These are phyloP conservation scores for Eciton burchellii DNA, from an alignment of 1,140 invertebrate species.

Conservation along the genomic window DNA sequence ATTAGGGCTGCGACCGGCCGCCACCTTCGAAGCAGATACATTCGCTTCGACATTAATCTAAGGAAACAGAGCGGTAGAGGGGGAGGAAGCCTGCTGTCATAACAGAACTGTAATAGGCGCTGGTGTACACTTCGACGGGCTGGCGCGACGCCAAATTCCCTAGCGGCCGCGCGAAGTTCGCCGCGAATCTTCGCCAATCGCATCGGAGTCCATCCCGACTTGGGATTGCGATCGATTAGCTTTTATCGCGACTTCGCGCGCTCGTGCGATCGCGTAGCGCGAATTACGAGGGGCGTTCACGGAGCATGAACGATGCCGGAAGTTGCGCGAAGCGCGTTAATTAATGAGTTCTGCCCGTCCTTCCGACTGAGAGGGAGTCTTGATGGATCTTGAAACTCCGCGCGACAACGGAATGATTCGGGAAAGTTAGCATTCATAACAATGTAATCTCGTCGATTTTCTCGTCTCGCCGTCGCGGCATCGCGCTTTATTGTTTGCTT, in stretches of 20 bases:
- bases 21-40: conserved; percentile 80
- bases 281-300: neutral
- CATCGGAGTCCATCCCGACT: conserved; percentile 38
- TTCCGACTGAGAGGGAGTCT: neutral
- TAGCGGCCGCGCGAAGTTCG: conserved; percentile 63
- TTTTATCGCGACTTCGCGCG: conserved; percentile 9
- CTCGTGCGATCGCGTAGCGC: neutral
- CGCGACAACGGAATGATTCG: no score
- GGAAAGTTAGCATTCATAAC: neutral
- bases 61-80: no score
- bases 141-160: conserved; percentile 74
- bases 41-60: conserved; percentile 86
- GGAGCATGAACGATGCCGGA: conserved; percentile 29
- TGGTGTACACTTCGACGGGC: conserved; percentile 51
- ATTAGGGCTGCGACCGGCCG: conserved; percentile 81
- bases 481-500: conserved; percentile 19
- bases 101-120: conserved; percentile 86
- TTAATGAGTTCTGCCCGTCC: neutral
- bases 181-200: conserved; percentile 52
- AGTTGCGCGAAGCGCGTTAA: neutral
- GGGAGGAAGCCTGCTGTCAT: conserved; percentile 83
- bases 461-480: neutral
- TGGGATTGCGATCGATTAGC: conserved; percentile 20
- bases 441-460: neutral
- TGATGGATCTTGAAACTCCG: neutral